Conservation (phyloP, 2,797 vertebrate species). For the Acestrorhynchus altus region DNA sequence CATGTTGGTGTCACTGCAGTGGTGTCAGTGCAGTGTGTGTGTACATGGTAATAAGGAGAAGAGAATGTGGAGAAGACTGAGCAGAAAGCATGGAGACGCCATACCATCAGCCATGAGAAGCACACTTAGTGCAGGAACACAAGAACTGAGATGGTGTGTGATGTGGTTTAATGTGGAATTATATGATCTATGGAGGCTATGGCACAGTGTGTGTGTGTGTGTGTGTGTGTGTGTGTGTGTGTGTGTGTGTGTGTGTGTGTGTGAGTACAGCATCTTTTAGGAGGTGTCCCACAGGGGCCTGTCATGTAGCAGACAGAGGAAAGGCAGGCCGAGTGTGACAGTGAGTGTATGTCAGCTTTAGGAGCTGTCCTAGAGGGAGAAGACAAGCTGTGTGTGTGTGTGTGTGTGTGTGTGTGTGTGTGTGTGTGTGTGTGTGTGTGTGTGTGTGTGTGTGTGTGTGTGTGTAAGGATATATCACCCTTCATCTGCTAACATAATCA, state of each 20-base stretch:
- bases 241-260: neutral
- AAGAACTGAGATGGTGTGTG: neutral
- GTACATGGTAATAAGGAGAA: no score
- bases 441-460: constrained; percentile 3
- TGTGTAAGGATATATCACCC: constrained; percentile 23
- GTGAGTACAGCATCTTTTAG: neutral
- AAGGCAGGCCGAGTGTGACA: constrained; percentile 25
- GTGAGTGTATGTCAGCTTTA: constrained; percentile 40
- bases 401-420: neutral
- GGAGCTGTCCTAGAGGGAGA: neutral
- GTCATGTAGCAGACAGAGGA: constrained; percentile 25
- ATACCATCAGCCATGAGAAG: neutral
- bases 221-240: neutral
- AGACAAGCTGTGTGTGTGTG: constrained; percentile 12
- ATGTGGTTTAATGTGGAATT: constrained; percentile 9
- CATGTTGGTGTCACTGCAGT: no score
- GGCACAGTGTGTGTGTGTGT: neutral
- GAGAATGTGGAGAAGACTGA: neutral
- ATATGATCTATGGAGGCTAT: neutral
- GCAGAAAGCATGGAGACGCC: neutral
- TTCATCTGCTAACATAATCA: constrained; percentile 50
- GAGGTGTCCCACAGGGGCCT: constrained; percentile 20
- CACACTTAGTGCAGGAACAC: neutral
- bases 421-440: neutral
- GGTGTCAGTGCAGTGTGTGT: no score